Evolutionary conservation across 2,113 vertebrate genomes (phyloP).

Genomic region (Ceratotherium simum): DNA sequence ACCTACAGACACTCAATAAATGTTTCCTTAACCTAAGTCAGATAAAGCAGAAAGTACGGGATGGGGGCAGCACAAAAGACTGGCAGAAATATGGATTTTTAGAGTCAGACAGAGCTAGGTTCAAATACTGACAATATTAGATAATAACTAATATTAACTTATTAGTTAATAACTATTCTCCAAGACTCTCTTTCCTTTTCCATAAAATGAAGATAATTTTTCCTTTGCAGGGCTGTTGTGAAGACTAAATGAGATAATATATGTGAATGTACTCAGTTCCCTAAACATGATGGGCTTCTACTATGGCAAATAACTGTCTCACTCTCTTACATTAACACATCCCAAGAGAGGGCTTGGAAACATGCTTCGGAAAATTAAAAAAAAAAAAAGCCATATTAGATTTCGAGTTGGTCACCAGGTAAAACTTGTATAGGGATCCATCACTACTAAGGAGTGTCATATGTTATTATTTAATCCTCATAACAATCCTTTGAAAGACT

Average conservation of each 20-base stretch:
- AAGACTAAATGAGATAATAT: neutral
- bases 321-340: slow-evolving; percentile 19
- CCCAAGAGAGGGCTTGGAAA: neutral
- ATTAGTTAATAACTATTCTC: neutral
- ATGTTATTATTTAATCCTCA: neutral
- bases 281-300: neutral
- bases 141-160: slow-evolving; percentile 14
- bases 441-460: neutral
- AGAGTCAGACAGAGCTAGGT: neutral
- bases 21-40: neutral
- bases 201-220: neutral
- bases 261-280: neutral
- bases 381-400: neutral
- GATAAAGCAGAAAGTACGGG: neutral
- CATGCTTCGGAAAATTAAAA: neutral
- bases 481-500: neutral
- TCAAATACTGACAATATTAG: neutral
- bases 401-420: neutral
- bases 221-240: neutral
- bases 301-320: neutral
- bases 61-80: neutral
- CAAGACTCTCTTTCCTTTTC: neutral
- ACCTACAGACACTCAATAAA: neutral
- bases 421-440: neutral
- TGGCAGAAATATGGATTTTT: neutral